Percentiles rank a stretch among this genome's conserved stretches.
Evolutionary conservation across 2,888 invertebrate genomes (phyloP).

Genomic region (Stenolophus ochropezus): DNA sequence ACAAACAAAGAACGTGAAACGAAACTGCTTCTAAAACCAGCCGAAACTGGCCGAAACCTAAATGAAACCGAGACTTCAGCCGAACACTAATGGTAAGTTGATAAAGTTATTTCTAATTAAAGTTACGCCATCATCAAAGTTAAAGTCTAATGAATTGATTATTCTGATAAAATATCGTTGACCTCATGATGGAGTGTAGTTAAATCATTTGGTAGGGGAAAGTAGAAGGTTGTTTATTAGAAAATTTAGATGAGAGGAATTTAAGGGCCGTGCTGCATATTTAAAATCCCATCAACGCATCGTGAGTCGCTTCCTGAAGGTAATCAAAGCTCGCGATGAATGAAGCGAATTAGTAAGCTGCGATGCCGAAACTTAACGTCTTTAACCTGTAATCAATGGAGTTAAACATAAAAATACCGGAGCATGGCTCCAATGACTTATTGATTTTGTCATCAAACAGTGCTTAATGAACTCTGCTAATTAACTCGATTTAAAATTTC

Average conservation of each 20-base stretch:
- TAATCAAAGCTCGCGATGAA: neutral
- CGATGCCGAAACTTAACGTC: conserved; percentile 24
- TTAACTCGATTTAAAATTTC: conserved; percentile 11
- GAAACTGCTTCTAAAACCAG: too few species aligned
- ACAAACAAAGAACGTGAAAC: too few species aligned
- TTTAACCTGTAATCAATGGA: conserved; percentile 41
- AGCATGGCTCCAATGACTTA: conserved; percentile 19
- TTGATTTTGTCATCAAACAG: conserved; percentile 42
- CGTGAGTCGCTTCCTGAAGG: neutral
- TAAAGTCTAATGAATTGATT: too few species aligned
- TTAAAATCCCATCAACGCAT: conserved; percentile 30
- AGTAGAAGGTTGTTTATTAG: neutral
- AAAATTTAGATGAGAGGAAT: neutral
- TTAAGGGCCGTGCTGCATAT: neutral
- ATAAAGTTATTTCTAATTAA: too few species aligned
- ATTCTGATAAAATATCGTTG: neutral
- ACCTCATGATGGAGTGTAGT: neutral
- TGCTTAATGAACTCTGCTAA: conserved; percentile 29
- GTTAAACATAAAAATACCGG: conserved; percentile 41
- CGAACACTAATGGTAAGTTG: too few species aligned
- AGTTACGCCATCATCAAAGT: too few species aligned
- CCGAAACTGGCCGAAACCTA: too few species aligned
- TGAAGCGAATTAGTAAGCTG: conserved; percentile 11
- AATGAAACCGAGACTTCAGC: too few species aligned
- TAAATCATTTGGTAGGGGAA: neutral